Percentiles rank a stretch among this genome's conserved stretches.
phyloP scores from a whole-genome alignment of 1,140 invertebrate species.

The Ptiloglossa arizonensis region DNA sequence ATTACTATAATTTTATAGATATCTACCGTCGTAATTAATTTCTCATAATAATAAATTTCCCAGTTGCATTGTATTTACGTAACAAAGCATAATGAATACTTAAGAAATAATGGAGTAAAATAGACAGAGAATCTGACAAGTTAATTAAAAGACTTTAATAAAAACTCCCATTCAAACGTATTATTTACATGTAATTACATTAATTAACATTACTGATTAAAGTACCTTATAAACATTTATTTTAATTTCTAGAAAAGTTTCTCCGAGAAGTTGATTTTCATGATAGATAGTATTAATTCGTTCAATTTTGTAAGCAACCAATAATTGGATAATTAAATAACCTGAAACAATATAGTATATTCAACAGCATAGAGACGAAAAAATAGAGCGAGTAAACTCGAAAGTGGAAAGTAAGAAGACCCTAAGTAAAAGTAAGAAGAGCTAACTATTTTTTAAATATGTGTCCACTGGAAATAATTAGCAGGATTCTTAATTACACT shows the following conservation, averaged over 20 bases:
- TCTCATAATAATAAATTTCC: too few species aligned
- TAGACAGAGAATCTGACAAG: too few species aligned
- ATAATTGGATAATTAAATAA: not conserved
- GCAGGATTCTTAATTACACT: conserved; percentile 13
- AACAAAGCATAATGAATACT: too few species aligned
- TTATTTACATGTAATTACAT: too few species aligned
- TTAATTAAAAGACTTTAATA: not conserved
- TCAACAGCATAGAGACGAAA: not conserved
- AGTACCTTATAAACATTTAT: too few species aligned
- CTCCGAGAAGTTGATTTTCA: not conserved
- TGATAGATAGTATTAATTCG: not conserved
- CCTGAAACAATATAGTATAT: not conserved
- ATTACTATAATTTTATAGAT: too few species aligned
- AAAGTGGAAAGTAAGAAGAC: conserved; percentile 13
- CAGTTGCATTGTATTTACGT: too few species aligned
- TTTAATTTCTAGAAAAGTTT: conserved; percentile 1
- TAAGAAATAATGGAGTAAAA: too few species aligned
- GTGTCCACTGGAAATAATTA: conserved; percentile 30
- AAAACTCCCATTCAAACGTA: too few species aligned
- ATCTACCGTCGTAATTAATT: too few species aligned
- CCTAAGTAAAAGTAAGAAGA: conserved; percentile 37
- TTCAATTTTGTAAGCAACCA: conserved; percentile 1
- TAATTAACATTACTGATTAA: too few species aligned
- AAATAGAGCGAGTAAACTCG: conserved; percentile 15
- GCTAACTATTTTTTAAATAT: conserved; percentile 26